Evolutionary conservation across 2,888 invertebrate genomes (phyloP).

Genomic region (Rutpela maculata): DNA sequence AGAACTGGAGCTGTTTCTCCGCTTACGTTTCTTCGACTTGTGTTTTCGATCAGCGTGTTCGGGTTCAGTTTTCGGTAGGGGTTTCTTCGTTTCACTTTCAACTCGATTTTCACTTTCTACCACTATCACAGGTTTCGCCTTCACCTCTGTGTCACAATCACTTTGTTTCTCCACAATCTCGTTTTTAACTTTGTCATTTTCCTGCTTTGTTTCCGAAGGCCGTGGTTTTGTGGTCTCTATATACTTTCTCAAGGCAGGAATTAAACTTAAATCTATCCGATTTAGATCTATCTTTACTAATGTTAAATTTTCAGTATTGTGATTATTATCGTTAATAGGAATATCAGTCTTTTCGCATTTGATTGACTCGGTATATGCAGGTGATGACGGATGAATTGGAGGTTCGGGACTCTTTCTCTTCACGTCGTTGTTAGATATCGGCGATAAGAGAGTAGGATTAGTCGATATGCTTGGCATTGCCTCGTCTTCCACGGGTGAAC

Average conservation of each 20-base stretch:
- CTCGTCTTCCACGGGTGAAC: conserved; percentile 72
- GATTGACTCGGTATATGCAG: conserved; percentile 61
- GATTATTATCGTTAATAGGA: conserved; percentile 59
- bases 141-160: conserved; percentile 34
- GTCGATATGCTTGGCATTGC: conserved; percentile 63
- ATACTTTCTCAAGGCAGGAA: conserved; percentile 58
- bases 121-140: conserved; percentile 47
- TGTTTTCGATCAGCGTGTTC: conserved; percentile 51
- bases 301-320: conserved; percentile 37
- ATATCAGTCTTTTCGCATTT: conserved; percentile 72
- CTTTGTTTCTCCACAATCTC: conserved; percentile 43
- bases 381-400: conserved; percentile 41
- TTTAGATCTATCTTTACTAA: conserved; percentile 67
- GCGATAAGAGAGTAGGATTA: conserved; percentile 66
- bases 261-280: conserved; percentile 72
- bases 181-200: conserved; percentile 46
- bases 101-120: conserved; percentile 49
- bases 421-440: conserved; percentile 63
- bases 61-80: conserved; percentile 46
- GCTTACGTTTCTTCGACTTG: conserved; percentile 70
- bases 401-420: conserved; percentile 45
- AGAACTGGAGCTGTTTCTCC: conserved; percentile 71
- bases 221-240: conserved; percentile 56
- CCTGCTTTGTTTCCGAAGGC: conserved; percentile 53
- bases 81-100: conserved; percentile 56